Evolutionary conservation across 2,888 invertebrate species (phyloP).

Genomic region (Marasmarcha lunaedactyla): DNA sequence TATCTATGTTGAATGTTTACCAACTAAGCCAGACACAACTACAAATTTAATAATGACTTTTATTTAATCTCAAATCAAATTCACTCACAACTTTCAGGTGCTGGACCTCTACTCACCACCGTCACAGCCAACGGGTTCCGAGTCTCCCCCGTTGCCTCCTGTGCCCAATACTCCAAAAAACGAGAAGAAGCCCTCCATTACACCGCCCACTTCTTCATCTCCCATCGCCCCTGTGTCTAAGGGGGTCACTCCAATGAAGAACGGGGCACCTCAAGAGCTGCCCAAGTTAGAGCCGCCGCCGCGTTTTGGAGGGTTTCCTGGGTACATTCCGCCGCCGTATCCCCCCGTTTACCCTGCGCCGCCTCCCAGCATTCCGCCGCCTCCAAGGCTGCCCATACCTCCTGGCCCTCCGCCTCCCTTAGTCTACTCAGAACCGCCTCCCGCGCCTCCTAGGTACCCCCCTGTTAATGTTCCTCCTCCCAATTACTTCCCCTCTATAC

Average conservation of each 20-base stretch:
- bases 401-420: conserved; percentile 37
- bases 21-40: too few relatives aligned
- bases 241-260: conserved; percentile 49
- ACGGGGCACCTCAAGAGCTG: conserved; percentile 44
- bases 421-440: conserved; percentile 50
- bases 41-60: too few relatives aligned
- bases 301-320: conserved; percentile 35
- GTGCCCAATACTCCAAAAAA: conserved; percentile 61
- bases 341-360: conserved; percentile 55
- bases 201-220: conserved; percentile 61
- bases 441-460: conserved; percentile 31
- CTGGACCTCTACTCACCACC: conserved; percentile 91
- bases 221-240: conserved; percentile 40
- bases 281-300: conserved; percentile 42
- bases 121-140: conserved; percentile 70
- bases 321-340: conserved; percentile 39
- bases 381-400: conserved; percentile 48
- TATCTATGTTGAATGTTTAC: too few relatives aligned
- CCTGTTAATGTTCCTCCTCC: conserved; percentile 53
- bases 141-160: conserved; percentile 75
- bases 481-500: conserved; percentile 39
- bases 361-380: conserved; percentile 31
- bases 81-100: conserved; percentile 68
- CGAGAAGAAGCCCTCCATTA: conserved; percentile 63
- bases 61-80: too few relatives aligned